Percentiles rank a stretch among this genome's conserved stretches.
Conservation (phyloP, 2,888 invertebrate genomes). For the Limulus polyphemus region DNA sequence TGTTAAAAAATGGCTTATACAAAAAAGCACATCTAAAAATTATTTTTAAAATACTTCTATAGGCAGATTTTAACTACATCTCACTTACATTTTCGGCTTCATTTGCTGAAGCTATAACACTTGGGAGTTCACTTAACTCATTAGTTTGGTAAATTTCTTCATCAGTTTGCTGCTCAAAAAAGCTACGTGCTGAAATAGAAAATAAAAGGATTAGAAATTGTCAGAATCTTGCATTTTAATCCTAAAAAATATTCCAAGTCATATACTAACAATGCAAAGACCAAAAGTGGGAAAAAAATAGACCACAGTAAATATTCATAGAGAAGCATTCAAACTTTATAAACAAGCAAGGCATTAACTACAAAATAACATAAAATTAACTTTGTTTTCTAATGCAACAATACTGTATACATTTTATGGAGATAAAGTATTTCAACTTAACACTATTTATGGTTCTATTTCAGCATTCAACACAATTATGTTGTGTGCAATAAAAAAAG, state of each 20-base stretch:
- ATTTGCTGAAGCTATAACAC: conserved; percentile 37
- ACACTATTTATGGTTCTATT: too few relatives aligned
- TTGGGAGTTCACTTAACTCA: conserved; percentile 44
- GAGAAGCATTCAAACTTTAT: too few relatives aligned
- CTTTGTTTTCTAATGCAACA: too few relatives aligned
- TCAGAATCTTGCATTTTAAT: neutral
- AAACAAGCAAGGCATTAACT: too few relatives aligned
- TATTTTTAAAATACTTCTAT: neutral
- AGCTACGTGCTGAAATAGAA: conserved; percentile 57
- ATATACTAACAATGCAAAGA: neutral
- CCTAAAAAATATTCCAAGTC: too few relatives aligned
- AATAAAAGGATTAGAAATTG: neutral
- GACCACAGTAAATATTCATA: neutral
- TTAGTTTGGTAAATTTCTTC: conserved; percentile 37
- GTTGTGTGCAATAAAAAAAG: too few relatives aligned
- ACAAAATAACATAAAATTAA: too few relatives aligned
- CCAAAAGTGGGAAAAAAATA: neutral
- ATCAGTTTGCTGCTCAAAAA: conserved; percentile 58
- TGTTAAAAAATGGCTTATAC: neutral
- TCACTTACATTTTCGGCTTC: conserved; percentile 28
- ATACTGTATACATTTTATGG: too few relatives aligned
- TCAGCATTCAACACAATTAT: too few relatives aligned
- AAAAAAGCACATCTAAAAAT: neutral
- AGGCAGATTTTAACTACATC: neutral
- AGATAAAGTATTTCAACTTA: too few relatives aligned